Evolutionary conservation across 64 coral and sea anemone genomes (phyloP).

Genomic region (Actinia tenebrosa): DNA sequence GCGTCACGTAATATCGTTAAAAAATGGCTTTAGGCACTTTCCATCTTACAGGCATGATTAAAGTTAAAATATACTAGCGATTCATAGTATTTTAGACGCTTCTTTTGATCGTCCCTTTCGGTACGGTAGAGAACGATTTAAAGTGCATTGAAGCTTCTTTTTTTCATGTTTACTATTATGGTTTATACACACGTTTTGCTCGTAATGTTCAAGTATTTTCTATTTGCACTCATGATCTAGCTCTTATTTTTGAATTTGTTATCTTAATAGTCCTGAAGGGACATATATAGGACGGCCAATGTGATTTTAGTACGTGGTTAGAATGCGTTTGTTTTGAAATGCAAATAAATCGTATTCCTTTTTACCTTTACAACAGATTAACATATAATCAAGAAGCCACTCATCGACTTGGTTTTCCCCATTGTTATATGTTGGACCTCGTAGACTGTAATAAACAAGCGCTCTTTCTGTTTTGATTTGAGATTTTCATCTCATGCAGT

Average conservation of each 20-base stretch:
- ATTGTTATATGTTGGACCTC: neutral
- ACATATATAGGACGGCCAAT: neutral
- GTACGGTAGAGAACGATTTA: neutral
- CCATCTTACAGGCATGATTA: neutral
- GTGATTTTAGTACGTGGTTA: neutral
- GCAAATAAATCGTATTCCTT: neutral
- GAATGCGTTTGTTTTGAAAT: neutral
- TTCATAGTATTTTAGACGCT: neutral
- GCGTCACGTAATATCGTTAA: neutral
- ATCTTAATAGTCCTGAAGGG: neutral
- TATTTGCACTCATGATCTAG: neutral
- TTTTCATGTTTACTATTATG: neutral
- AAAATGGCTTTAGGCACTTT: neutral
- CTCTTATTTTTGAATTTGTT: neutral
- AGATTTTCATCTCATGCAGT: neutral
- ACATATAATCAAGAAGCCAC: neutral
- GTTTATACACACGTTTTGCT: no score
- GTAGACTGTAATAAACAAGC: neutral
- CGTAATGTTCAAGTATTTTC: no score
- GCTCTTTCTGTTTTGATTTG: neutral
- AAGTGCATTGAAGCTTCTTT: neutral
- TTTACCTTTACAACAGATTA: neutral
- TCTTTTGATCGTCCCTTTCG: neutral
- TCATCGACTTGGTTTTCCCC: neutral
- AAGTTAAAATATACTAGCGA: neutral